A percentile compares a stretch with the other conserved stretches of the same genome.
Conservation (phyloP, 2,888 invertebrate genomes). For the Polia nebulosa region DNA sequence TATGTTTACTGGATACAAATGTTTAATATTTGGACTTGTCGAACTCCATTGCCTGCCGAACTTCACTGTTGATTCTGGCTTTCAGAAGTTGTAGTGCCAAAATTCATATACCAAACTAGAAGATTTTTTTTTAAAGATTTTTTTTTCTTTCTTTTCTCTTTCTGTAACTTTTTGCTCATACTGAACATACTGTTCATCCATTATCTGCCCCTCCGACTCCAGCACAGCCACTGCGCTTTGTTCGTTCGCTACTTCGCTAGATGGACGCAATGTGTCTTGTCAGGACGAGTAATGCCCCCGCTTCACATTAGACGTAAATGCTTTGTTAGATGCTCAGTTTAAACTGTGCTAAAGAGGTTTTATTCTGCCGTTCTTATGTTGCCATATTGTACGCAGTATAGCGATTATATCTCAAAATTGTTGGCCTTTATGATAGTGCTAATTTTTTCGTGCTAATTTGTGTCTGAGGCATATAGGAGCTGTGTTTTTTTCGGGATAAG, state of each 20-base stretch:
- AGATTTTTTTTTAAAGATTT: no score
- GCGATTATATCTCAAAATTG: slow-evolving; percentile 7
- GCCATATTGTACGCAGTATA: not conserved
- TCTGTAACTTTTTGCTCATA: not conserved
- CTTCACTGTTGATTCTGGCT: no score
- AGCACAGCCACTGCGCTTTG: slow-evolving; percentile 67
- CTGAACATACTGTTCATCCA: slow-evolving; percentile 22
- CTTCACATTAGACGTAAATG: slow-evolving; percentile 58
- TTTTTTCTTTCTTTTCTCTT: no score
- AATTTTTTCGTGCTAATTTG: no score
- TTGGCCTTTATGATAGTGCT: not conserved
- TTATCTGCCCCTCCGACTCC: slow-evolving; percentile 9
- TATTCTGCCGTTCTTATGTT: not conserved
- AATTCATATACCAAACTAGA: no score
- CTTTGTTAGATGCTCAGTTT: slow-evolving; percentile 39
- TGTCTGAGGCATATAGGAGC: no score
- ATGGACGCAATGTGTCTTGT: slow-evolving; percentile 67
- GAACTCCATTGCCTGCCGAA: no score
- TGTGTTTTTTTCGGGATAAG: not conserved
- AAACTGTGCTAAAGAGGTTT: slow-evolving; percentile 25
- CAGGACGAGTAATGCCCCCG: slow-evolving; percentile 64
- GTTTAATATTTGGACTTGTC: no score
- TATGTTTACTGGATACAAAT: no score
- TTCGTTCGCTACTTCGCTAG: slow-evolving; percentile 54
- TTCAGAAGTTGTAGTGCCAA: no score